Percentiles rank a stretch among this genome's conserved stretches.
Evolutionary conservation across 2,113 vertebrate genomes (phyloP).

Genomic region (Phyllopteryx taeniolatus): DNA sequence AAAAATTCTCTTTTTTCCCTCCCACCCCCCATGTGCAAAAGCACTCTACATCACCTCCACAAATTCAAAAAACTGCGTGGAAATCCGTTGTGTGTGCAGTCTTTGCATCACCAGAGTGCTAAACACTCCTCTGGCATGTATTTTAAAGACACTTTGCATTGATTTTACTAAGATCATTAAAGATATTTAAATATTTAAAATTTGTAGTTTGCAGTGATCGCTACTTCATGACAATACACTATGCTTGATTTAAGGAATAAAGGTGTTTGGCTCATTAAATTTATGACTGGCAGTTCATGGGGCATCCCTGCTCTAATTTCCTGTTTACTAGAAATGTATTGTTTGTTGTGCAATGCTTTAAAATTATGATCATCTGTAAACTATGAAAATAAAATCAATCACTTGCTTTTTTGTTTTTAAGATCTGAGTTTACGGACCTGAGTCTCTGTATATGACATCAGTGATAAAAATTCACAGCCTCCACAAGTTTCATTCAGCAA

Average conservation of each 20-base stretch:
- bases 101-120: slow-evolving; percentile 17
- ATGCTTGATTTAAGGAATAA: neutral
- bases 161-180: slow-evolving; percentile 5
- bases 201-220: neutral
- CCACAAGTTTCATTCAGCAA: slow-evolving; percentile 37
- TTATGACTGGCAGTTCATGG: neutral
- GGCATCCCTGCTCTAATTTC: neutral
- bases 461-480: slow-evolving; percentile 25
- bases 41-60: slow-evolving; percentile 46
- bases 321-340: neutral
- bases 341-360: neutral
- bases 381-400: neutral
- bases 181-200: neutral
- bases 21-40: slow-evolving; percentile 40
- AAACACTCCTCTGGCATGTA: slow-evolving; percentile 3
- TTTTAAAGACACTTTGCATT: slow-evolving; percentile 17
- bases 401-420: neutral
- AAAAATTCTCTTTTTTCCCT: slow-evolving; percentile 40
- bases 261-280: neutral
- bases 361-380: neutral
- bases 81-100: slow-evolving; percentile 19
- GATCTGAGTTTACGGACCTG: neutral
- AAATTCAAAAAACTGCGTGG: slow-evolving; percentile 28
- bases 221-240: neutral
- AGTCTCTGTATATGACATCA: neutral